Evolutionary conservation across 2,797 vertebrate genomes (phyloP).

Genomic region (Poecilia wingei): DNA sequence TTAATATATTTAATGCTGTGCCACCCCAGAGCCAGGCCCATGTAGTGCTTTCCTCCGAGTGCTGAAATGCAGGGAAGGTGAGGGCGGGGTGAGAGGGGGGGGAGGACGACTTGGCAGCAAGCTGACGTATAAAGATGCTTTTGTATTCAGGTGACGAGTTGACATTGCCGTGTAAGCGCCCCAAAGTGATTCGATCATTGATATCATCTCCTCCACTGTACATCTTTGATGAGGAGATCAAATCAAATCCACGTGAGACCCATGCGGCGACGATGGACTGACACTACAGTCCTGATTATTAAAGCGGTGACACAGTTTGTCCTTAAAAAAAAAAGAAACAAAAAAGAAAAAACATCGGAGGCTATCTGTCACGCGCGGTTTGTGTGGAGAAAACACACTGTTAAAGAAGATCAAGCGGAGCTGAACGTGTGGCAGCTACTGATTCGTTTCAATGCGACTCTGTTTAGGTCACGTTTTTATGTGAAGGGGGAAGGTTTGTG

Average conservation of each 20-base stretch:
- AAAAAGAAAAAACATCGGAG: neutral
- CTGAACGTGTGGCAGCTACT: conserved; percentile 48
- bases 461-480: conserved; percentile 38
- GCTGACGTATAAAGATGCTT: conserved; percentile 34
- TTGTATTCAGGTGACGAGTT: conserved; percentile 64
- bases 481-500: conserved; percentile 7
- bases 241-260: conserved; percentile 58
- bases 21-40: conserved; percentile 67
- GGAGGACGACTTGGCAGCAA: conserved; percentile 19
- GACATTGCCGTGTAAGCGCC: conserved; percentile 69
- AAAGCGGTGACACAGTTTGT: conserved; percentile 33
- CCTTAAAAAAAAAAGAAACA: conserved; percentile 12
- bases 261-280: conserved; percentile 11
- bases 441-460: conserved; percentile 46
- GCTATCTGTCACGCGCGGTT: conserved; percentile 19
- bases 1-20: conserved; percentile 67
- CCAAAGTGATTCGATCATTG: conserved; percentile 70
- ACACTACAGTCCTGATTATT: conserved; percentile 39
- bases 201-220: conserved; percentile 60
- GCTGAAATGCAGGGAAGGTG: conserved; percentile 84
- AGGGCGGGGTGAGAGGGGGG: neutral
- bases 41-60: conserved; percentile 97
- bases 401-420: conserved; percentile 59
- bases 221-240: conserved; percentile 64
- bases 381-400: conserved; percentile 67